phyloP scores from a whole-genome alignment of 2,888 invertebrate species.

The Lottia gigantea region DNA sequence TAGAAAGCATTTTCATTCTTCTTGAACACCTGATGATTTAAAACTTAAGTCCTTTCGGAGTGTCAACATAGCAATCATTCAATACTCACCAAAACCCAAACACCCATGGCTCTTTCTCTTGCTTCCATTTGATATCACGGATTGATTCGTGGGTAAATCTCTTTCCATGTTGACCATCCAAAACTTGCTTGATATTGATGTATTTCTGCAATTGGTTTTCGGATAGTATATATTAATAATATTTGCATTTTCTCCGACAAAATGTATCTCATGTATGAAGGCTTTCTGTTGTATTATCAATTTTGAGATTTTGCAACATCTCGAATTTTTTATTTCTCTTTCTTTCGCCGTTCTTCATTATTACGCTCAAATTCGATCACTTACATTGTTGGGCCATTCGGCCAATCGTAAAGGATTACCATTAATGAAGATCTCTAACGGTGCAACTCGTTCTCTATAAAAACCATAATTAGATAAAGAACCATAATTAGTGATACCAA shows the following conservation, averaged over 20 bases:
- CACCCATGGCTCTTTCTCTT: slow-evolving; percentile 38
- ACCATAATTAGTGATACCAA: slow-evolving; percentile 37
- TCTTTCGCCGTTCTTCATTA: no score
- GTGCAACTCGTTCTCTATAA: slow-evolving; percentile 26
- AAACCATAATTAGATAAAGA: slow-evolving; percentile 35
- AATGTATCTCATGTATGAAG: no score
- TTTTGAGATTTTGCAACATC: no score
- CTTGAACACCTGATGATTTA: no score
- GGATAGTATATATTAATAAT: no score
- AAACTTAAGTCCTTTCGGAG: no score
- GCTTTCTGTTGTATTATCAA: no score
- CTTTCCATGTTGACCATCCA: slow-evolving; percentile 35
- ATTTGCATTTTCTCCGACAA: no score
- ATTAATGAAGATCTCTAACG: slow-evolving; percentile 44
- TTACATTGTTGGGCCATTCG: slow-evolving; percentile 44
- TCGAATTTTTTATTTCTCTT: no score
- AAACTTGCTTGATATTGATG: slow-evolving; percentile 36
- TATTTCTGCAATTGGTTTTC: slow-evolving; percentile 30
- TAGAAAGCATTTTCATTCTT: no score
- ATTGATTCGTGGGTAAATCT: slow-evolving; percentile 37
- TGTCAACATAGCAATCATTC: no score
- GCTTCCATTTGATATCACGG: slow-evolving; percentile 34
- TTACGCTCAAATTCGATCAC: not conserved
- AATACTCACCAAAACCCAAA: slow-evolving; percentile 44
- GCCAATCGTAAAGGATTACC: slow-evolving; percentile 37